Percentiles rank a stretch among this genome's conserved stretches.
phyloP scores from a whole-genome alignment of 2,113 vertebrate species.

The Eulacestoma nigropectus region DNA sequence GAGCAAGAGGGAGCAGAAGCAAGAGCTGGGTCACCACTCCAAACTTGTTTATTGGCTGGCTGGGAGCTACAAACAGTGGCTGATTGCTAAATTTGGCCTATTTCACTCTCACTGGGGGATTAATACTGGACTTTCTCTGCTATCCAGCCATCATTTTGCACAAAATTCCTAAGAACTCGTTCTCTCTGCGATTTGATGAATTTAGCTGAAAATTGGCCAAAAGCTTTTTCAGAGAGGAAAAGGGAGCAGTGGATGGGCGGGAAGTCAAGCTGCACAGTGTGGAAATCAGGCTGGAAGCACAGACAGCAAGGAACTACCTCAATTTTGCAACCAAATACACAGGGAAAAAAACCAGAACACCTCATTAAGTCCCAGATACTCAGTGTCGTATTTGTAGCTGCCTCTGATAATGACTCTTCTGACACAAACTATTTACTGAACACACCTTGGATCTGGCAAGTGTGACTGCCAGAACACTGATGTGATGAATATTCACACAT shows the following conservation, averaged over 20 bases:
- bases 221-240: not conserved
- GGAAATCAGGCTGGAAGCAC: not conserved
- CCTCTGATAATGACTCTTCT: not conserved
- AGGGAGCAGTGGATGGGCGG: not conserved
- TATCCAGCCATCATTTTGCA: not conserved
- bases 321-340: not conserved
- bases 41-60: constrained; percentile 21
- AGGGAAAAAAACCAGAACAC: not conserved
- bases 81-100: constrained; percentile 37
- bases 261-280: not conserved
- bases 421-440: not conserved
- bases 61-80: constrained; percentile 44
- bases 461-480: not conserved
- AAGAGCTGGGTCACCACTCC: constrained; percentile 4
- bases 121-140: not conserved
- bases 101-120: not conserved
- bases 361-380: not conserved
- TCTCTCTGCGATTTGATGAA: not conserved
- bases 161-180: not conserved
- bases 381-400: not conserved
- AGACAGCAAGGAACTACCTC: not conserved
- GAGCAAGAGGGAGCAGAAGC: not conserved
- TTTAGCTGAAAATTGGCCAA: not conserved
- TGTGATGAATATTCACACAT: not conserved
- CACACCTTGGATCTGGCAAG: not conserved